Evolutionary conservation across 2,797 vertebrate species (phyloP), one percentile per base, ranked within the genome.

Genomic region (Falco columbarius): DNA sequence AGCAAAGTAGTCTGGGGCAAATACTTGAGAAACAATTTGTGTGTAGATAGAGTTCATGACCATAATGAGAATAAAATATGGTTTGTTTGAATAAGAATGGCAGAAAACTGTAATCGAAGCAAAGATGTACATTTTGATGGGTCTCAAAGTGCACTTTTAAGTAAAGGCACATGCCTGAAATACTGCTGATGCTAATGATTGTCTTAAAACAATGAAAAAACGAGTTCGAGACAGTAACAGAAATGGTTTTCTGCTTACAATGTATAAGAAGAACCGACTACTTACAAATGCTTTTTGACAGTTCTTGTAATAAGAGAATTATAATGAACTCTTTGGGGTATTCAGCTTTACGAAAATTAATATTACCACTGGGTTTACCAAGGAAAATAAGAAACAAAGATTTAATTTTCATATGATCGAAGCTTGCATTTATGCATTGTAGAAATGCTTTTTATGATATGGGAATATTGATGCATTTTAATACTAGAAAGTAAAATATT

Each of bases 161-260:
- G n/a, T 66, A 80, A 93, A 95, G 52, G 18, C 63, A 30, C 29
- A 14, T 32, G 10, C 40, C 86, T 93, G 82, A 91, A 74, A 70
- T 72, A 46, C 61, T 82, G 81, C 72, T 82, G 80, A 27, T 34
- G 18, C 32, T 85, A 76, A 82, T 11, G 14, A 83, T 44, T 26
- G 67, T 86, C 87, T 77, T 83, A 79, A 94, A 96, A 84, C 32
- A 73, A 74, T 55, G 65, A 34, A 56, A 85, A 81, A 80, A 70
- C n/a, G 40, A 68, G 29, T 66, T 89, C 30, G 75, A 52, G 59
- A 49, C 40, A 91, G 67, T 42, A 85, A 61, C 88, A 71, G 56
- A 91, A 86, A 87, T 51, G 2, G 12, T 61, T 66, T 77, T 34
- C 19, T 72, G 44, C 38, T 73, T 85, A 44, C 9, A 56, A 9